Conservation (phyloP, 92 coral and sea anemone species). For the Porites lobata region DNA sequence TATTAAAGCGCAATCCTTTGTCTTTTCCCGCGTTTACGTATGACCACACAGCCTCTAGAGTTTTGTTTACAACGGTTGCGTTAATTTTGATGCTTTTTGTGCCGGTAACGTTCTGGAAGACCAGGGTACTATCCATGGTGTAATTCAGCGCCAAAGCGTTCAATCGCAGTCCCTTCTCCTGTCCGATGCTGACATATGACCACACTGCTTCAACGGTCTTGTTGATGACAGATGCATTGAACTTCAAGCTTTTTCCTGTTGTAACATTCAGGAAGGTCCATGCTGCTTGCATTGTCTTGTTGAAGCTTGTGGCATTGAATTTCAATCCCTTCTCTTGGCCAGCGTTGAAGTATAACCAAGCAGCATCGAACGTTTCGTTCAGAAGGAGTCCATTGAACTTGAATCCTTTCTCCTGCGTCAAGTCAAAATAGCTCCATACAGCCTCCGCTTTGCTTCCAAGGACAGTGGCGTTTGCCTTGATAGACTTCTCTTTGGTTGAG, state of each 20-base stretch:
- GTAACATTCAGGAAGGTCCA: constrained; percentile 77
- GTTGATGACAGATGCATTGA: constrained; percentile 77
- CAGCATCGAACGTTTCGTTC: constrained; percentile 75
- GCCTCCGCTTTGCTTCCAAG: constrained; percentile 85
- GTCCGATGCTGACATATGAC: constrained; percentile 69
- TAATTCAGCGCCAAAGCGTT: constrained; percentile 69
- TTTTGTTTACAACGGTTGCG: constrained; percentile 81
- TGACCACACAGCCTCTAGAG: constrained; percentile 83
- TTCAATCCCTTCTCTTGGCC: constrained; percentile 79
- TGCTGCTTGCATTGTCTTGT: constrained; percentile 68
- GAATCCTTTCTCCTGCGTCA: constrained; percentile 75
- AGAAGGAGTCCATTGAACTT: constrained; percentile 74
- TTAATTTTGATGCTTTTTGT: constrained; percentile 78
- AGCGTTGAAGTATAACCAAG: constrained; percentile 55
- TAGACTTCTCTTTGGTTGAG: constrained; percentile 77
- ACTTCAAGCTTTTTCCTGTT: constrained; percentile 67
- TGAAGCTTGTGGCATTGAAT: constrained; percentile 74
- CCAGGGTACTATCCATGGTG: constrained; percentile 62
- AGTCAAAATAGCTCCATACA: constrained; percentile 70
- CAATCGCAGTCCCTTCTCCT: constrained; percentile 75
- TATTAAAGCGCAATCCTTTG: constrained; percentile 76
- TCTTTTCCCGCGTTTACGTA: constrained; percentile 66
- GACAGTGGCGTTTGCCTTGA: constrained; percentile 85
- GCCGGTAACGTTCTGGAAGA: constrained; percentile 64
- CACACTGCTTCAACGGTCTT: constrained; percentile 62